These are phyloP conservation scores for Eupithecia subfuscata DNA, from an alignment of 2,888 invertebrate species.

Conservation along the genomic window DNA sequence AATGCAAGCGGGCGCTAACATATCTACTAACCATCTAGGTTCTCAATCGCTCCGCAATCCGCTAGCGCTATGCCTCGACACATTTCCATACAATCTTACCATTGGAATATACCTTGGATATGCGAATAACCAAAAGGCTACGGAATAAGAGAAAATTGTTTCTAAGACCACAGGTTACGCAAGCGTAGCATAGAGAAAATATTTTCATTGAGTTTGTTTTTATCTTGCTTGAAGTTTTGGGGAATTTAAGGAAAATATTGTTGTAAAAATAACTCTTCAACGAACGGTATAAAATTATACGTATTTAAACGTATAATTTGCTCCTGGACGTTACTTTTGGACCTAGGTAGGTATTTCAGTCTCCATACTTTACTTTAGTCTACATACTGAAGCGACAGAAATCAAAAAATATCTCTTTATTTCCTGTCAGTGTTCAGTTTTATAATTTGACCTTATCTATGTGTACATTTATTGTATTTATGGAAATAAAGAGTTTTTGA, in stretches of 20 bases:
- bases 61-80: conserved; percentile 13
- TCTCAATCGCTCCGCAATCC: not conserved
- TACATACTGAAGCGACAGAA: too few relatives aligned
- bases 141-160: conserved; percentile 14
- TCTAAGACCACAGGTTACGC: conserved; percentile 12
- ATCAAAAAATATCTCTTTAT: too few relatives aligned
- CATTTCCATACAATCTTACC: conserved; percentile 20
- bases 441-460: too few relatives aligned
- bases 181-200: conserved; percentile 32
- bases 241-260: conserved; percentile 16
- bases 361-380: too few relatives aligned
- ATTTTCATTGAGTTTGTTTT: conserved; percentile 46
- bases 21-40: too few relatives aligned
- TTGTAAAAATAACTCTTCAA: not conserved
- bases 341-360: too few relatives aligned
- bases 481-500: too few relatives aligned
- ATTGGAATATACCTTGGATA: not conserved
- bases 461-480: too few relatives aligned
- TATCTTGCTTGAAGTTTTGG: conserved; percentile 22
- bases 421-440: too few relatives aligned
- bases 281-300: not conserved
- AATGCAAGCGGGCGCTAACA: too few relatives aligned
- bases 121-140: not conserved
- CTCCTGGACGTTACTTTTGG: too few relatives aligned
- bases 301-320: too few relatives aligned